These are phyloP conservation scores for Notocelia uddmanniana DNA, from an alignment of 2,888 invertebrate species.

Conservation along the genomic window DNA sequence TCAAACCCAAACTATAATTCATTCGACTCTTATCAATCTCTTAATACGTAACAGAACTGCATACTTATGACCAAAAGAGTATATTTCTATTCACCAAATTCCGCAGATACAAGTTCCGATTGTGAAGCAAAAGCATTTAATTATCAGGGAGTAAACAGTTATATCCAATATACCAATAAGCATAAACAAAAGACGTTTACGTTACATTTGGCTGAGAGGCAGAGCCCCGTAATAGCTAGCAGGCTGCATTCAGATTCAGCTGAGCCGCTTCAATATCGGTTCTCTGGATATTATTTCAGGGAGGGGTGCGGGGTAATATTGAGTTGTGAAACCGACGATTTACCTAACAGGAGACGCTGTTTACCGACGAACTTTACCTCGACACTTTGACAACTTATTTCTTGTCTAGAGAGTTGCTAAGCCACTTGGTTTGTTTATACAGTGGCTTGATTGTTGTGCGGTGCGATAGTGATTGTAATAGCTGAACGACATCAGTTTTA, in stretches of 20 bases:
- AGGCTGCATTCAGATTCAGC: slow-evolving; percentile 73
- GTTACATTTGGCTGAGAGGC: slow-evolving; percentile 71
- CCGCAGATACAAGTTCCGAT: slow-evolving; percentile 43
- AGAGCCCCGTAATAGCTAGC: slow-evolving; percentile 65
- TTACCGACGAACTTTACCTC: slow-evolving; percentile 79
- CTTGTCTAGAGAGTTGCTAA: slow-evolving; percentile 79
- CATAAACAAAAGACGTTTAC: slow-evolving; percentile 76
- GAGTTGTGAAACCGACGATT: slow-evolving; percentile 83
- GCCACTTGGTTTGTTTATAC: slow-evolving; percentile 76
- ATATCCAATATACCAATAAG: slow-evolving; percentile 62
- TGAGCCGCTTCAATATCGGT: slow-evolving; percentile 77
- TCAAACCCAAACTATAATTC: too few species aligned
- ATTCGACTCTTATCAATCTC: not conserved
- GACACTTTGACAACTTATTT: slow-evolving; percentile 86
- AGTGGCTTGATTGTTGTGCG: slow-evolving; percentile 72
- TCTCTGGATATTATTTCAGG: slow-evolving; percentile 80
- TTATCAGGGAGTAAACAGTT: slow-evolving; percentile 56
- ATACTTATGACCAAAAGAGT: not conserved
- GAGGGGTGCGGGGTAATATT: slow-evolving; percentile 74
- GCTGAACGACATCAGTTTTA: slow-evolving; percentile 46
- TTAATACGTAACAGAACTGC: not conserved
- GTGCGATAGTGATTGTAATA: slow-evolving; percentile 59
- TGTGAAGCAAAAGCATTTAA: slow-evolving; percentile 54
- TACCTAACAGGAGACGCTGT: slow-evolving; percentile 80
- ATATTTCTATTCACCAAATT: slow-evolving; percentile 36